These are phyloP conservation scores for Sycobia sp. DNA, from an alignment of 1,140 invertebrate species.

Conservation along the genomic window DNA sequence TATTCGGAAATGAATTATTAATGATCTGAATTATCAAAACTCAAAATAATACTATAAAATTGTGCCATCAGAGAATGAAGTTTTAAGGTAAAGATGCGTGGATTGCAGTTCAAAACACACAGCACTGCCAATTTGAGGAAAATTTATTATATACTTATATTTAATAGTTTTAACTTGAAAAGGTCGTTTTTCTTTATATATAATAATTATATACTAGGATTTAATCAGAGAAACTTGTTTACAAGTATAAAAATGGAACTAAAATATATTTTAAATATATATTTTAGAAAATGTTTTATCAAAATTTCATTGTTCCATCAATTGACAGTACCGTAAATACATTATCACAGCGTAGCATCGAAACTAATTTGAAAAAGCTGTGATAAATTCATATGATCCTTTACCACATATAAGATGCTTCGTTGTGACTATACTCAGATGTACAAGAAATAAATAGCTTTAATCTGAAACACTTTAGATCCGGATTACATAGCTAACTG, in stretches of 20 bases:
- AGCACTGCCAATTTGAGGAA: conserved; percentile 17
- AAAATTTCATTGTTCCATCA: conserved; percentile 11
- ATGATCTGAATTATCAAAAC: background rate
- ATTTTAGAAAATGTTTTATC: too few relatives aligned
- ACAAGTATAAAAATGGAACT: too few relatives aligned
- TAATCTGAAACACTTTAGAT: too few relatives aligned
- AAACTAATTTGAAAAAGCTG: background rate
- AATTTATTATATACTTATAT: background rate
- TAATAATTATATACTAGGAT: background rate
- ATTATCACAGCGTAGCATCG: too few relatives aligned
- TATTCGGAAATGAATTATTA: background rate
- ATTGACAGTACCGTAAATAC: conserved; percentile 21
- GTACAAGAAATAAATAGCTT: too few relatives aligned
- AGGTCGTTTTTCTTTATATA: too few relatives aligned
- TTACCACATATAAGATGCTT: background rate
- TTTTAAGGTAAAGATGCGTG: background rate
- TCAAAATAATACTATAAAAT: background rate
- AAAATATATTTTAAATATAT: too few relatives aligned
- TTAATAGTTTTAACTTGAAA: too few relatives aligned
- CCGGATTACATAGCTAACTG: too few relatives aligned
- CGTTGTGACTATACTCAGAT: background rate
- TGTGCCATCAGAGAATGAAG: background rate
- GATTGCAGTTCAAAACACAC: too few relatives aligned
- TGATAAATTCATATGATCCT: background rate
- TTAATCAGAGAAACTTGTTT: too few relatives aligned